Evolutionary conservation across 2,113 vertebrate genomes (phyloP).

Genomic region (Phylloscopus trochiloides): DNA sequence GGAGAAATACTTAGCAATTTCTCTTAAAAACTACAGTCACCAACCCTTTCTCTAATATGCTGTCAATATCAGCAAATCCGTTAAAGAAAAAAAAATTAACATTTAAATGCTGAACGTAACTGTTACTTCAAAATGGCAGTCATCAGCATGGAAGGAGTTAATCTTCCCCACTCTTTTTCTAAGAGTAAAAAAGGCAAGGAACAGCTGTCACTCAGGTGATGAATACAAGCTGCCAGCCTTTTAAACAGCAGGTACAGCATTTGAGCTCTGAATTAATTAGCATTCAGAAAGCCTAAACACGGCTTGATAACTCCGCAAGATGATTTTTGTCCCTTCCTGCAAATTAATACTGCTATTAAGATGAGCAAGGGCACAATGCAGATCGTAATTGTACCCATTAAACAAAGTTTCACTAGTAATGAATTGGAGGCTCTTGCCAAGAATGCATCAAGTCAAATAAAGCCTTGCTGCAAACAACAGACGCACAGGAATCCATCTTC

Average conservation of each 20-base stretch:
- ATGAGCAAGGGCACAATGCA: constrained; percentile 46
- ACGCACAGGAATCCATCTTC: background rate
- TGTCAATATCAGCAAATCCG: constrained; percentile 7
- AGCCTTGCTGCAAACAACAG: background rate
- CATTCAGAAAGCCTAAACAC: constrained; percentile 66
- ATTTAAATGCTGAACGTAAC: background rate
- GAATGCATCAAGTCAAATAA: background rate
- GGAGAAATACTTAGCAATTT: background rate
- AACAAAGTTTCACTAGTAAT: constrained; percentile 41
- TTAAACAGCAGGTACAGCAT: constrained; percentile 73
- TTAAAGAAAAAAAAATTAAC: background rate
- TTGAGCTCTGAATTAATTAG: constrained; percentile 77
- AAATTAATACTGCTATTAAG: constrained; percentile 65
- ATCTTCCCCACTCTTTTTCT: constrained; percentile 52
- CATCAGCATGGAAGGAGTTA: constrained; percentile 66
- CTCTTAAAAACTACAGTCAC: background rate
- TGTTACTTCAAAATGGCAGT: background rate
- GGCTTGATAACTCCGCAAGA: constrained; percentile 38
- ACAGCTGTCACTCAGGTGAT: constrained; percentile 79
- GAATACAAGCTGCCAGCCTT: constrained; percentile 76
- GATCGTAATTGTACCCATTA: constrained; percentile 27
- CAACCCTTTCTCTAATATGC: background rate
- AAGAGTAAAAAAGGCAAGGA: constrained; percentile 65
- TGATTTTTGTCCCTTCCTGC: constrained; percentile 62
- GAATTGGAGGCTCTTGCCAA: background rate